Evolutionary conservation across 2,888 invertebrate species (phyloP).

Genomic region (Polia nebulosa): DNA sequence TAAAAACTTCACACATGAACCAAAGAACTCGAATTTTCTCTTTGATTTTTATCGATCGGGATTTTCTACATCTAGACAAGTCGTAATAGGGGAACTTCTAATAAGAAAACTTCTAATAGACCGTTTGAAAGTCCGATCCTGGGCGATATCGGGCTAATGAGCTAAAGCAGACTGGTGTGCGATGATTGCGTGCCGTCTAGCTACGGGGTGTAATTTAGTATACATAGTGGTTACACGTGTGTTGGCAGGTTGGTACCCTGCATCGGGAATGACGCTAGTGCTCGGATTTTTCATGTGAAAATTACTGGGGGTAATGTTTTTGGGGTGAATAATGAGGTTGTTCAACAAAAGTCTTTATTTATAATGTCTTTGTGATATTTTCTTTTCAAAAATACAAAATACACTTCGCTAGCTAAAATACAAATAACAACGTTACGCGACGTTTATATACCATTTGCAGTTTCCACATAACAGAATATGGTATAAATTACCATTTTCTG

Average conservation of each 20-base stretch:
- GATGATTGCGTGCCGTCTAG: constrained; percentile 76
- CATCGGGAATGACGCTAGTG: neutral
- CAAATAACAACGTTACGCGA: too few species aligned
- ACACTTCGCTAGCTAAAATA: too few species aligned
- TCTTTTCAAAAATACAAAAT: too few species aligned
- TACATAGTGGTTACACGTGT: constrained; percentile 37
- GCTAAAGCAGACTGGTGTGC: constrained; percentile 76
- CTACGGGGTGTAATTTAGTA: constrained; percentile 63
- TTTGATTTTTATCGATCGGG: constrained; percentile 81
- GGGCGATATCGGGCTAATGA: constrained; percentile 85
- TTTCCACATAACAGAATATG: too few species aligned
- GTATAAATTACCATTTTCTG: too few species aligned
- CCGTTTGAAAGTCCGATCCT: constrained; percentile 85
- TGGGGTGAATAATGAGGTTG: neutral
- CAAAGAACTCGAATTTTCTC: constrained; percentile 64
- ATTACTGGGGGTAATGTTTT: constrained; percentile 9
- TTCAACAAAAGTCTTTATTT: neutral
- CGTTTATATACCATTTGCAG: too few species aligned
- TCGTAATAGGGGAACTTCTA: constrained; percentile 88
- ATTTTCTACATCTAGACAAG: constrained; percentile 80
- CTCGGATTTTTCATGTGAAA: constrained; percentile 6
- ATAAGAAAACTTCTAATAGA: constrained; percentile 90
- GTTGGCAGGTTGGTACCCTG: constrained; percentile 2
- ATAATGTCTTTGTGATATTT: too few species aligned
- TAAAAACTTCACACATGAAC: constrained; percentile 38